These are phyloP conservation scores for Carollia perspicillata DNA, from an alignment of 2,113 vertebrate genomes.

Conservation along the genomic window DNA sequence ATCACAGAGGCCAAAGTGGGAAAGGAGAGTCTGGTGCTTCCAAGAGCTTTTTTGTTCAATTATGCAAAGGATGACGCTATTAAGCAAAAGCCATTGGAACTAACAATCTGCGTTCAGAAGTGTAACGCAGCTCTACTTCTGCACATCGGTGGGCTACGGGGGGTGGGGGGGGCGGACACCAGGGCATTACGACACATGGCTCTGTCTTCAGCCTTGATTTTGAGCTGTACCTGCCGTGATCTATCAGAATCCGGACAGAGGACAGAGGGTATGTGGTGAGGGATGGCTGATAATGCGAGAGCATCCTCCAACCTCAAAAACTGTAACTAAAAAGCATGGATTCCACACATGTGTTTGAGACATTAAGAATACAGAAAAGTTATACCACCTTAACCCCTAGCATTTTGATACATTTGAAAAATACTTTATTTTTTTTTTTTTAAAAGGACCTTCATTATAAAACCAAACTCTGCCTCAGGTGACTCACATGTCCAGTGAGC, in stretches of 20 bases:
- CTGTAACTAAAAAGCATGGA: not conserved
- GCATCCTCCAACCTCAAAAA: not conserved
- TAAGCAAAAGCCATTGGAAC: not conserved
- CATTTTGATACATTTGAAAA: not conserved
- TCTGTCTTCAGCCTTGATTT: not conserved
- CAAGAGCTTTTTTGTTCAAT: not conserved
- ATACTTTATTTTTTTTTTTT: not conserved
- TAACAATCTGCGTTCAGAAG: not conserved
- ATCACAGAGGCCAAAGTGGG: not conserved
- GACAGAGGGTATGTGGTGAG: not conserved
- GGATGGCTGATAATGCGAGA: not conserved
- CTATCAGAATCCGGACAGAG: not conserved
- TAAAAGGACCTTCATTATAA: not conserved
- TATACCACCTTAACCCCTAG: not conserved
- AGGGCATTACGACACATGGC: fast-evolving
- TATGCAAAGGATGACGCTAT: not conserved
- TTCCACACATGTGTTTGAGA: not conserved
- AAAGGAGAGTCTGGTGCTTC: not conserved
- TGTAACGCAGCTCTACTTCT: not conserved
- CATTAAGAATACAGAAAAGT: not conserved
- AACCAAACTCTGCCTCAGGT: not conserved
- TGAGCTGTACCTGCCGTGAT: not conserved
- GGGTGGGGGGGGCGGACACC: too few species aligned
- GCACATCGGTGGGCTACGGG: not conserved
- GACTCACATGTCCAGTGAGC: not conserved